Conservation (phyloP, 2,113 vertebrate species). For the Jaculus jaculus region DNA sequence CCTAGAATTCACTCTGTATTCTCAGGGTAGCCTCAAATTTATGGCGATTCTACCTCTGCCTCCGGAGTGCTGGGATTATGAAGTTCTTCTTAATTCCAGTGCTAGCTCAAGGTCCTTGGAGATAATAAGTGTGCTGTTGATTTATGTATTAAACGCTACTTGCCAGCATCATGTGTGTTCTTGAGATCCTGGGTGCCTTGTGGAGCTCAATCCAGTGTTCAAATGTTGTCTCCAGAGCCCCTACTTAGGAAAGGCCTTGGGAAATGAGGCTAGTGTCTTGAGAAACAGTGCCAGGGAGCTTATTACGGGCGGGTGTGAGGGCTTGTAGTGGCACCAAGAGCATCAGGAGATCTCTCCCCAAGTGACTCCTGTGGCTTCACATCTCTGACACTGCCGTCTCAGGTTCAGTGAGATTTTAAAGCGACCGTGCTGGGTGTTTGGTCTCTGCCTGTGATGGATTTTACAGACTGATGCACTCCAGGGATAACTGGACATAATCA, state of each 20-base stretch:
- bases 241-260: conserved; percentile 25
- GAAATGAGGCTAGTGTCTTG: conserved; percentile 26
- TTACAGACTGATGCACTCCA: background rate
- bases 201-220: background rate
- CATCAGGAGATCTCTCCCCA: conserved; percentile 44
- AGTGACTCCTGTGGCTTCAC: background rate
- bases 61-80: no score
- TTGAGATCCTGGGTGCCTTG: background rate
- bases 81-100: conserved; percentile 34
- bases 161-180: background rate
- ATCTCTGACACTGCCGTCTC: background rate
- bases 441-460: background rate
- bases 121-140: conserved; percentile 47
- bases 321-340: background rate
- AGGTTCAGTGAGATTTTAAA: background rate
- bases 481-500: background rate
- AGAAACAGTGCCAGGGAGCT: background rate
- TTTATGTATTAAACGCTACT: conserved; percentile 42
- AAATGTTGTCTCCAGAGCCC: background rate
- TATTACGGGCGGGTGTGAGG: background rate
- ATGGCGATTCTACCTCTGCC: no score
- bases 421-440: background rate
- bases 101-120: conserved; percentile 20
- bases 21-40: no score
- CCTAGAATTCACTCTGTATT: no score